Conservation (phyloP, 2,888 invertebrate species). For the Ectropis crepuscularia region DNA sequence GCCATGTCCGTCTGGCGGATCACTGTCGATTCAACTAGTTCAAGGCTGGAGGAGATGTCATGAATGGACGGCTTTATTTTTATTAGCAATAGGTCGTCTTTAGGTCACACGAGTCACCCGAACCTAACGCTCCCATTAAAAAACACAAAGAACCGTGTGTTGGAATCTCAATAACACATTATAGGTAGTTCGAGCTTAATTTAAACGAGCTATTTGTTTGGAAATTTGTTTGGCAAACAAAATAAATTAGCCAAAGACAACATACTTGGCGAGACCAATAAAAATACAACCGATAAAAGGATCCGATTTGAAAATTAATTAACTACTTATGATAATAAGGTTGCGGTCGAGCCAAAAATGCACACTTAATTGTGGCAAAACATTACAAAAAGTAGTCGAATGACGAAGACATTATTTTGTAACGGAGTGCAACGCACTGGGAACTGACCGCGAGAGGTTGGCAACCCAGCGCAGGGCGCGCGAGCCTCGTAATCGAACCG, state of each 20-base stretch:
- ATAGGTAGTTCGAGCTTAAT: conserved; percentile 43
- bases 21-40: conserved; percentile 79
- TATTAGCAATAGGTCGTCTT: conserved; percentile 71
- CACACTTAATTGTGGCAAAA: conserved; percentile 72
- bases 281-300: conserved; percentile 66
- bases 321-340: conserved; percentile 75
- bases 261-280: conserved; percentile 59
- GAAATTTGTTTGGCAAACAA: conserved; percentile 57
- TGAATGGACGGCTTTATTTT: conserved; percentile 78
- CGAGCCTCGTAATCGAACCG: conserved; percentile 61
- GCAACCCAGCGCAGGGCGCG: conserved; percentile 61
- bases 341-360: conserved; percentile 62
- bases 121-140: conserved; percentile 63
- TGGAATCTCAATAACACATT: conserved; percentile 46
- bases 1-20: conserved; percentile 66
- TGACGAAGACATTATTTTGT: conserved; percentile 76
- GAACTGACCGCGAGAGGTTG: conserved; percentile 71
- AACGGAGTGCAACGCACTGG: conserved; percentile 76
- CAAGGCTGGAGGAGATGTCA: conserved; percentile 71
- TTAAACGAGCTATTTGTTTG: conserved; percentile 45
- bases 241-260: conserved; percentile 58
- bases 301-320: conserved; percentile 74
- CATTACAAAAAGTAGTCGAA: conserved; percentile 65
- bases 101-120: conserved; percentile 76
- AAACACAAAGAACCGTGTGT: conserved; percentile 64